Evolutionary conservation across 1,140 invertebrate genomes (phyloP).

Genomic region (Idris sp.): DNA sequence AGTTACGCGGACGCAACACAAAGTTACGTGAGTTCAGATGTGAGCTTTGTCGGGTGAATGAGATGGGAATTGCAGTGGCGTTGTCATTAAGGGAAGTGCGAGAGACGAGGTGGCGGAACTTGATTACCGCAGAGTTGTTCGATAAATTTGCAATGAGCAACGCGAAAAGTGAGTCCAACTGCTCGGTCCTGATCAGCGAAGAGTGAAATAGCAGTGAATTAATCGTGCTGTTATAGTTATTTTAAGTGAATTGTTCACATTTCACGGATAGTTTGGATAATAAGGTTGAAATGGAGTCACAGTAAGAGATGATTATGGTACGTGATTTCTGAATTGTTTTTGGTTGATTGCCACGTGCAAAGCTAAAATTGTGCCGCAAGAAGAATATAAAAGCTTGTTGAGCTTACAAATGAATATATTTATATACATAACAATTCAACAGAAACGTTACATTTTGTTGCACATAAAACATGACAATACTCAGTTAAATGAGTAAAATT

Average conservation of each 20-base stretch:
- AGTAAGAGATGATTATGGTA: constrained; percentile 29
- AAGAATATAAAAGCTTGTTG: no score
- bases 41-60: constrained; percentile 15
- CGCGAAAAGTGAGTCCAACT: constrained; percentile 22
- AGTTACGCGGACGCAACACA: neutral
- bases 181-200: constrained; percentile 5
- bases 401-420: no score
- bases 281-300: constrained; percentile 3
- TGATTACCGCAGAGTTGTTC: constrained; percentile 28
- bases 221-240: constrained; percentile 11
- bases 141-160: constrained; percentile 18
- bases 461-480: no score
- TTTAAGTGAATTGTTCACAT: constrained; percentile 21
- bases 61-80: constrained; percentile 24
- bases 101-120: constrained; percentile 24
- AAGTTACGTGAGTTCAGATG: constrained; percentile 12
- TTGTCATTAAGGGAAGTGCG: constrained; percentile 21
- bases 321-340: neutral
- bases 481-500: no score
- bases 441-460: no score
- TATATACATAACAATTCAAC: no score
- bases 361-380: no score
- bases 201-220: constrained; percentile 41
- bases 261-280: constrained; percentile 14
- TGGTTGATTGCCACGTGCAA: no score